Evolutionary conservation across 1,140 invertebrate genomes (phyloP), one percentile per base, ranked within the genome.

Genomic region (Patella vulgata): DNA sequence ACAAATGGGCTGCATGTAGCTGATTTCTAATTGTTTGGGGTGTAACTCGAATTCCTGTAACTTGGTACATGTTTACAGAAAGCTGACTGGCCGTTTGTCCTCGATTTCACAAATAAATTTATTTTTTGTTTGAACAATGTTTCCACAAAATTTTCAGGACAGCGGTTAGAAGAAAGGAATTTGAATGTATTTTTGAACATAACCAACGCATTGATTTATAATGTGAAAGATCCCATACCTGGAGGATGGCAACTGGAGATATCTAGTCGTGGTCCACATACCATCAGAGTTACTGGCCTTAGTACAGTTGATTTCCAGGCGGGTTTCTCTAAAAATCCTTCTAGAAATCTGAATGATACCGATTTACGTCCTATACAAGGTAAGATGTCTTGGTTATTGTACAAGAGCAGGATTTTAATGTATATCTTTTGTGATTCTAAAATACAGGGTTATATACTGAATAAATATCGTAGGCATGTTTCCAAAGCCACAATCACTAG

Each of bases 251-350:
- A 85, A 19, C 84, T 92, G 3, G 85, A 86, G 2, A 86, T 90
- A 0, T 85, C 85, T n/a, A 89, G 88, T 72, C 82, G 86, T 21
- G 85, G 88, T 17, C 81, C 86, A 6, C 89, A 91, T 74, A 89
- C 90, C 0, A 86, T 91, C 5, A 84, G 89, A 48, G 86, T 90
- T 12, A 89, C 89, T 17, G 91, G 90, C 0, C 78, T 89, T 9
- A 91, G 90, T 47, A 85, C 86, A 33, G 79, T 90, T 9, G 87
- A 82, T 55, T 91, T 92, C 76, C 82, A 85, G 8, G 86, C 89
- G 62, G 90, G 90, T n/a, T 92, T 92, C 79, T 88, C 90, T 6
- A 84, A 87, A 11, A 71, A 85, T 17, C 82, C 81, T 3, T 86
- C 88, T 0, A 73, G 63, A 5, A 84, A 86, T 46, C 79, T 90